A percentile compares a stretch with the other conserved stretches of the same genome.
Conservation (phyloP, 2,113 vertebrate genomes). For the Delphinus delphis region DNA sequence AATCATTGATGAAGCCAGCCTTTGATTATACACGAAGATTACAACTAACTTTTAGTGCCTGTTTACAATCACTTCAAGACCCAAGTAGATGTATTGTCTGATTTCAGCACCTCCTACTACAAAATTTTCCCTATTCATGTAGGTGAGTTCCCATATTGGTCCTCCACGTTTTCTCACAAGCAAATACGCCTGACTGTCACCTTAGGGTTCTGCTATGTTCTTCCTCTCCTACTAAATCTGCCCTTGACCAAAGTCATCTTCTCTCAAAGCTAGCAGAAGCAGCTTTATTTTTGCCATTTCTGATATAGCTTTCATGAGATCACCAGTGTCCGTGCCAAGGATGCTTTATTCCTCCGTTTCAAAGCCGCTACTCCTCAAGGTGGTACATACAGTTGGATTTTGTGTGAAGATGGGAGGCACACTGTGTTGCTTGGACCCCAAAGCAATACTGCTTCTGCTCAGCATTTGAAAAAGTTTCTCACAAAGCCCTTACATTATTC, state of each 20-base stretch:
- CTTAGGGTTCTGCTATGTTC: background rate
- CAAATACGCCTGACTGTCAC: background rate
- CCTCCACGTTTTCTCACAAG: background rate
- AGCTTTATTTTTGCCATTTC: background rate
- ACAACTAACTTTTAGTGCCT: background rate
- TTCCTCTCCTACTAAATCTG: background rate
- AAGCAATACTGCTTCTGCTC: background rate
- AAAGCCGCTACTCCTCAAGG: background rate
- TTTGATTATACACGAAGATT: background rate
- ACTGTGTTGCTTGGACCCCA: background rate
- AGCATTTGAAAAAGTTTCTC: background rate
- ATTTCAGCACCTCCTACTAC: background rate
- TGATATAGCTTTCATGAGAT: background rate
- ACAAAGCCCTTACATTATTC: background rate
- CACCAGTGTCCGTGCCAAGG: background rate
- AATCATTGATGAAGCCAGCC: background rate
- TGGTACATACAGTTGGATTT: background rate
- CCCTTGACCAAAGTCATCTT: background rate
- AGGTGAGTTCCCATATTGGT: background rate
- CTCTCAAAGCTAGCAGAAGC: background rate
- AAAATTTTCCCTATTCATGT: background rate
- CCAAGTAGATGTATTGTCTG: background rate
- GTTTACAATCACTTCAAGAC: background rate
- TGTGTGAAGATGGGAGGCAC: background rate
- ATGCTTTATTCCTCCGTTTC: background rate